Percentiles rank a stretch among this genome's conserved stretches.
These are phyloP conservation scores for Diloba caeruleocephala DNA, from an alignment of 2,888 invertebrate species.

Conservation along the genomic window DNA sequence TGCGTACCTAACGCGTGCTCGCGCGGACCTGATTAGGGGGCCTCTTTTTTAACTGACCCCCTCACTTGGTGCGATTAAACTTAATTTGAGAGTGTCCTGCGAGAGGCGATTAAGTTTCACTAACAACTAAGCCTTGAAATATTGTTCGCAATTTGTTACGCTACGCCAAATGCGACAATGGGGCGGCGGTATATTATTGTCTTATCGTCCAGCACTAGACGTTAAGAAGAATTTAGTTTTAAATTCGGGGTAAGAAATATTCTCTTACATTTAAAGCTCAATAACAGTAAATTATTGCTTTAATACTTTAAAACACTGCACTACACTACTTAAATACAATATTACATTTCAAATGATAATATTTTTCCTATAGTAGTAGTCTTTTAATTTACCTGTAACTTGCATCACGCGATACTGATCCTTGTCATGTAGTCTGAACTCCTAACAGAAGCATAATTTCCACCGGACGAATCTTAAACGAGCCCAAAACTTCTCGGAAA, in stretches of 20 bases:
- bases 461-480: slow-evolving; percentile 77
- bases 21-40: slow-evolving; percentile 88
- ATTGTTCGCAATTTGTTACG: slow-evolving; percentile 56
- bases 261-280: slow-evolving; percentile 2
- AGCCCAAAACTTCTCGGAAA: slow-evolving; percentile 77
- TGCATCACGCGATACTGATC: slow-evolving; percentile 59
- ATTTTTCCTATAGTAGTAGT: slow-evolving; percentile 34
- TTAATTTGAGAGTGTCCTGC: slow-evolving; percentile 84
- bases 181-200: slow-evolving; percentile 34
- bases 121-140: slow-evolving; percentile 65
- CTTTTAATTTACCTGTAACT: slow-evolving; percentile 63
- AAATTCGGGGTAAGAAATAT: slow-evolving; percentile 16
- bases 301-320: slow-evolving; percentile 11
- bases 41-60: slow-evolving; percentile 89
- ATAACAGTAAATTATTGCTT: slow-evolving; percentile 11
- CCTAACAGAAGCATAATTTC: slow-evolving; percentile 75
- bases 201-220: slow-evolving; percentile 29
- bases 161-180: slow-evolving; percentile 44
- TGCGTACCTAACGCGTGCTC: slow-evolving; percentile 88
- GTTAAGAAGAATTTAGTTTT: slow-evolving; percentile 33
- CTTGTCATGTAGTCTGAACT: slow-evolving; percentile 57
- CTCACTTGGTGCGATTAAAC: slow-evolving; percentile 86
- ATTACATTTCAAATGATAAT: slow-evolving; percentile 11
- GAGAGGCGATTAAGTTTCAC: slow-evolving; percentile 74
- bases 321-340: slow-evolving; percentile 13